A percentile compares a stretch with the other conserved stretches of the same genome.
phyloP scores from a whole-genome alignment of 2,113 vertebrate genomes.

The Nesogale talazaci region DNA sequence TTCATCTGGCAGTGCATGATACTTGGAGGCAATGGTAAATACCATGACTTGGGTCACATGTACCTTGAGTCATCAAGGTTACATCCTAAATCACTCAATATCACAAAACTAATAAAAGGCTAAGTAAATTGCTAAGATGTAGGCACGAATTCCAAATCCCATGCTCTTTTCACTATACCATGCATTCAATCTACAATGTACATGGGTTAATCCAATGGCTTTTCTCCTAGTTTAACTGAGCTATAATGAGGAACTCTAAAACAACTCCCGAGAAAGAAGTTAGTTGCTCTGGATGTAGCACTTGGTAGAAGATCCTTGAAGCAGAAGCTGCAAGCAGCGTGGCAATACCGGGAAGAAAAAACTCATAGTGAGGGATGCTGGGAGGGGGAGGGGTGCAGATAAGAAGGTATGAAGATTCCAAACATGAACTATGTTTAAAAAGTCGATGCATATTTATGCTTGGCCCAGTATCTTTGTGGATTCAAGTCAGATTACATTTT shows the following conservation, averaged over 20 bases:
- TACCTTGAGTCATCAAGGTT: too few relatives aligned
- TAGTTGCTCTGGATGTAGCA: background rate
- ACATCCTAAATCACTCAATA: background rate
- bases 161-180: background rate
- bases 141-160: background rate
- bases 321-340: too few relatives aligned
- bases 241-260: background rate
- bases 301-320: background rate
- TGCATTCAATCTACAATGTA: background rate
- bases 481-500: background rate
- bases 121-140: background rate
- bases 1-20: too few relatives aligned
- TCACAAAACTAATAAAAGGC: background rate
- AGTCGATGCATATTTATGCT: background rate
- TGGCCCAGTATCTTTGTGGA: background rate
- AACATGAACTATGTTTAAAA: background rate
- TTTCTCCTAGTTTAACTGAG: slow-evolving; percentile 37
- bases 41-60: too few relatives aligned
- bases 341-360: too few relatives aligned
- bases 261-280: background rate
- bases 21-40: too few relatives aligned
- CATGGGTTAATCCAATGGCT: background rate
- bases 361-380: too few relatives aligned
- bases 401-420: background rate
- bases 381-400: background rate